Base-by-base conservation (phyloP, 1,140 invertebrate species). In the Bombus cullumanus region DNA sequence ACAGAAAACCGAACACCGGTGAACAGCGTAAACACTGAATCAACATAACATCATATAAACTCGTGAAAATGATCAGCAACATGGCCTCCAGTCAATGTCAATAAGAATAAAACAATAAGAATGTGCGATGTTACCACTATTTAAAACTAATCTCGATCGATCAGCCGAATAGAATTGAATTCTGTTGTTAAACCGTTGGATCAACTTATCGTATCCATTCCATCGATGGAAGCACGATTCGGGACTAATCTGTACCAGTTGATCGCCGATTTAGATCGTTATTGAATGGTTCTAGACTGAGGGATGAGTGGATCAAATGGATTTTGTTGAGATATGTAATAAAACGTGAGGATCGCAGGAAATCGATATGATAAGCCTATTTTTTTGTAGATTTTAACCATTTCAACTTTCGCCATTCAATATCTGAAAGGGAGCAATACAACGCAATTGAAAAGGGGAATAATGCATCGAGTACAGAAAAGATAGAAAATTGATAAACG, bases 131-230 rank as follows among this genome's bases (percentile, higher is more conserved):
- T 62, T 53, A n/a, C 6, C 28, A 25, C 12, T 28, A 83, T 78
- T 43, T 83, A 73, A 85, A 85, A 85, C 68, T 85, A 80, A 85
- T 85, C 41, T 28, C 37, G n/a, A 66, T 18, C 74, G 31, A 59
- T 34, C 83, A 12, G 25, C 4, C 9, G 5, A 80, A 72, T 73
- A 43, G 83, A 80, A 80, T 85, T 85, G 53, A 47, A 80, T 85
- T 85, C 79, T 79, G 5, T 37, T 28, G 77, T n/a, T 80, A 73
- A 80, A 85, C 68, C 77, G 25, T 73, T 13, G 31, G 31, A 72
- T 84, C 83, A 53, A 15, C 76, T 80, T 73, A 80, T 85, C 68
- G 41, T 34, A n/a, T 64, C 31, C 34, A 22, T 64, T 43, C 57
- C 37, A 73, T 79, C 41, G 43, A 72, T 68, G 34, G 15, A 31